These are phyloP conservation scores for Argyresthia goedartella DNA, from an alignment of 2,888 invertebrate species.

Conservation along the genomic window DNA sequence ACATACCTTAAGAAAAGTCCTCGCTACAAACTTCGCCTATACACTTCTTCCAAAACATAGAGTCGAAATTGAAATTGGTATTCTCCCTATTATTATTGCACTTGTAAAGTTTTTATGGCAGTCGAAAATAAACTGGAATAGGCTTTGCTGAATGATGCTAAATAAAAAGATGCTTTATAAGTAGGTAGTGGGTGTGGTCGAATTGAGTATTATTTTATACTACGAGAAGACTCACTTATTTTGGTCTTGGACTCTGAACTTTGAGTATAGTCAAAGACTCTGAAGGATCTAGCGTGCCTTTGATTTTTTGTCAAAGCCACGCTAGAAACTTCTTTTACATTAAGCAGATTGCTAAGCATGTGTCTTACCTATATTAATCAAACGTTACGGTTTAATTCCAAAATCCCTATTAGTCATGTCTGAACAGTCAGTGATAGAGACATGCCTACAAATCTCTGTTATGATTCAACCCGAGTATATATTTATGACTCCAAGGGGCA, in stretches of 20 bases:
- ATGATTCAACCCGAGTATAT: conserved; percentile 37
- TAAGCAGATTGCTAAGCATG: too few relatives aligned
- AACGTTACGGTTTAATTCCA: neutral
- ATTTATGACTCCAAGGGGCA: conserved; percentile 42
- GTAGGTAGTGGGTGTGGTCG: too few relatives aligned
- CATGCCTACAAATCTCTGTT: conserved; percentile 5
- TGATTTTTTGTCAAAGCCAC: too few relatives aligned
- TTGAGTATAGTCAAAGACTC: too few relatives aligned
- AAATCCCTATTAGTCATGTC: neutral
- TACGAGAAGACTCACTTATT: too few relatives aligned
- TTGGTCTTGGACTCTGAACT: too few relatives aligned
- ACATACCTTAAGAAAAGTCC: neutral
- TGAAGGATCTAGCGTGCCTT: too few relatives aligned
- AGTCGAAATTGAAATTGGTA: conserved; percentile 16
- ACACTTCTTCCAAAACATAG: conserved; percentile 47
- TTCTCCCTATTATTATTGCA: conserved; percentile 14
- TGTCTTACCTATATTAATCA: too few relatives aligned
- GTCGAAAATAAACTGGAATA: neutral
- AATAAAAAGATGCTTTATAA: too few relatives aligned
- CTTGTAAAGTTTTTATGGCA: conserved; percentile 8
- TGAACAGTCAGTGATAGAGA: neutral
- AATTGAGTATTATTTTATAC: too few relatives aligned
- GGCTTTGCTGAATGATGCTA: too few relatives aligned
- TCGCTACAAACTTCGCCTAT: conserved; percentile 34
- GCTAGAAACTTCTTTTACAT: too few relatives aligned